Evolutionary conservation across 2,113 vertebrate genomes (phyloP).

Genomic region (Bungarus multicinctus): DNA sequence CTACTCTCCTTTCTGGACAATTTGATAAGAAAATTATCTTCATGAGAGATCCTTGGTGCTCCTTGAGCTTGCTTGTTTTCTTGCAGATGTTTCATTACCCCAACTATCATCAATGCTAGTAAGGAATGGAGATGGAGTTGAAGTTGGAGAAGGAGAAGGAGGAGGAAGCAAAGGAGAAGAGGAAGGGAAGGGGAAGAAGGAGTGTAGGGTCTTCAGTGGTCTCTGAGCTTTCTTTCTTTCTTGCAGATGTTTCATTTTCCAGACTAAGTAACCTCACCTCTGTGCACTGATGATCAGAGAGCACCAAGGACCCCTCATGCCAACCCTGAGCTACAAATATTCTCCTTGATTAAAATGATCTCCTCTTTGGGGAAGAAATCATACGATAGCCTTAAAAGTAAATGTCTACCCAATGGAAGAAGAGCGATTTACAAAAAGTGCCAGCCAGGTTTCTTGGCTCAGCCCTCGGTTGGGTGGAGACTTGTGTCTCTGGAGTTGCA

Average conservation of each 20-base stretch:
- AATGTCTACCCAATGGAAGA: neutral
- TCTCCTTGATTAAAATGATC: neutral
- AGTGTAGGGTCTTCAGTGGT: too few relatives aligned
- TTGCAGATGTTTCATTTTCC: too few relatives aligned
- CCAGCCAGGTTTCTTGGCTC: neutral
- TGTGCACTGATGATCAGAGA: too few relatives aligned
- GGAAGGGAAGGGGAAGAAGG: too few relatives aligned
- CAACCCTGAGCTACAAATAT: neutral
- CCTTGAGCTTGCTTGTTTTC: neutral
- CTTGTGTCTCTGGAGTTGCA: constrained; percentile 21
- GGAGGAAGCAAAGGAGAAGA: too few relatives aligned
- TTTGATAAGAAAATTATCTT: neutral
- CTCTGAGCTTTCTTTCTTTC: too few relatives aligned
- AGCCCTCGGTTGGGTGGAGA: constrained; percentile 18
- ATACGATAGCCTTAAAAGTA: neutral
- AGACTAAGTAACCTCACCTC: too few relatives aligned
- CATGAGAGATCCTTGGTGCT: neutral
- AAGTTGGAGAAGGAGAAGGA: too few relatives aligned
- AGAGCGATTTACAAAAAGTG: neutral
- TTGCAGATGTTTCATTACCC: neutral
- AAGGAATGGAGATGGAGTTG: too few relatives aligned
- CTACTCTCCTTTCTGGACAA: neutral
- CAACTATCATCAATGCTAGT: neutral
- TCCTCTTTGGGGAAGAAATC: neutral
- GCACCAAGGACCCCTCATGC: neutral